Conservation (phyloP, 2,888 invertebrate species). For the Rutpela maculata region DNA sequence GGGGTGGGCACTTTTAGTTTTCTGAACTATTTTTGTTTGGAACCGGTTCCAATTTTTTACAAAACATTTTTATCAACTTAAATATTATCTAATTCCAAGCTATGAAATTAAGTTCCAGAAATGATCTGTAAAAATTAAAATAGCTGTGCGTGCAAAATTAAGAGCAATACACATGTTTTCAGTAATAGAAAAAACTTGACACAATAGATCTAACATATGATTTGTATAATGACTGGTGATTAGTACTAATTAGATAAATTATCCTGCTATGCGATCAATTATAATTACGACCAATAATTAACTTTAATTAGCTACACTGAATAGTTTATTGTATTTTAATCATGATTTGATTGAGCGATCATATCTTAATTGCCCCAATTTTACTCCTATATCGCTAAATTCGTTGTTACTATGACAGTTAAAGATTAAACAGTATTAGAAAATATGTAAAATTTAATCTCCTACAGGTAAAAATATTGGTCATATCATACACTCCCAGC, state of each 20-base stretch:
- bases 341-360: conserved; percentile 2
- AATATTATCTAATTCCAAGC: background rate
- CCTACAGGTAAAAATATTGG: background rate
- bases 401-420: background rate
- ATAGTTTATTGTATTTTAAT: conserved; percentile 17
- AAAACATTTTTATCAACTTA: too few relatives aligned
- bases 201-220: background rate
- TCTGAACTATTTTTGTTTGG: too few relatives aligned
- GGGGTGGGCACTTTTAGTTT: too few relatives aligned
- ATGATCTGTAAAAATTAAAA: background rate
- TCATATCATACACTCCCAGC: too few relatives aligned
- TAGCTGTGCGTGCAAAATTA: background rate
- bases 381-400: background rate
- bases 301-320: conserved; percentile 18
- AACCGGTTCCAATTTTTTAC: too few relatives aligned
- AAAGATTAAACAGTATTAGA: background rate
- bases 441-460: conserved; percentile 2
- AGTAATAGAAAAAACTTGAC: background rate
- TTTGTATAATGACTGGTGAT: conserved; percentile 15
- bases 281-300: conserved; percentile 15
- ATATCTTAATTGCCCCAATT: conserved; percentile 3
- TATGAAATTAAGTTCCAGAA: background rate
- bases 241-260: conserved; percentile 26
- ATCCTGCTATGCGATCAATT: conserved; percentile 19
- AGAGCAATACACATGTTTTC: conserved; percentile 3